Conservation (phyloP, 92 coral and sea anemone species). For the Bergia puertoricense region DNA sequence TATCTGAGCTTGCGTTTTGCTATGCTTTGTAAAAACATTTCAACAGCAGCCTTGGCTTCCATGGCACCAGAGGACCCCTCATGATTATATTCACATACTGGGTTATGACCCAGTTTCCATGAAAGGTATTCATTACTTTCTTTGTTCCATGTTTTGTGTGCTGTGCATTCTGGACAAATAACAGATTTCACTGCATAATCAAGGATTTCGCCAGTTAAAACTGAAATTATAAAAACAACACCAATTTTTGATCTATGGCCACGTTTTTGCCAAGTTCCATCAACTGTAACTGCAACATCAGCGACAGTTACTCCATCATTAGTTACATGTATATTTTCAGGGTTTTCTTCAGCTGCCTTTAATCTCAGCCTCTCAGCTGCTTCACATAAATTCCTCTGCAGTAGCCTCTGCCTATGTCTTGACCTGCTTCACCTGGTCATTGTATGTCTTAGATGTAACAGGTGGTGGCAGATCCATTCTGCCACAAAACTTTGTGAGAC, state of each 20-base stretch:
- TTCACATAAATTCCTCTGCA: slow-evolving; percentile 62
- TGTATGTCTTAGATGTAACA: slow-evolving; percentile 63
- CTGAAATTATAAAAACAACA: slow-evolving; percentile 23
- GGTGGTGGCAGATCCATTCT: slow-evolving; percentile 71
- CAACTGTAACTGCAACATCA: slow-evolving; percentile 28
- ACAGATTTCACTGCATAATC: slow-evolving; percentile 63
- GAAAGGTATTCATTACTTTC: slow-evolving; percentile 29
- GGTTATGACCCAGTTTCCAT: slow-evolving; percentile 49
- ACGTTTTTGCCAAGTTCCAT: slow-evolving; percentile 32
- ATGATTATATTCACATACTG: slow-evolving; percentile 50
- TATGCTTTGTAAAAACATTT: slow-evolving; percentile 56
- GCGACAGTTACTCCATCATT: slow-evolving; percentile 40
- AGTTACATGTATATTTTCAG: slow-evolving; percentile 29
- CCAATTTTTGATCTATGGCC: slow-evolving; percentile 9
- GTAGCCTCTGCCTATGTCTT: slow-evolving; percentile 53
- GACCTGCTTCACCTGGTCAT: slow-evolving; percentile 58
- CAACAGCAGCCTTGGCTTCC: slow-evolving; percentile 17
- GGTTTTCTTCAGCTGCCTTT: slow-evolving; percentile 39
- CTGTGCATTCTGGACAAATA: slow-evolving; percentile 52
- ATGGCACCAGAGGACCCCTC: neutral
- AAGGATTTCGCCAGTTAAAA: slow-evolving; percentile 48
- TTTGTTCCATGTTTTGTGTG: slow-evolving; percentile 41
- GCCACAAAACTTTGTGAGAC: slow-evolving; percentile 61
- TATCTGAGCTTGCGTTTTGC: slow-evolving; percentile 50
- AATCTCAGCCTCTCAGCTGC: slow-evolving; percentile 58